These are phyloP conservation scores for Cyrtonyx montezumae DNA, from an alignment of 2,113 vertebrate genomes.

Conservation along the genomic window DNA sequence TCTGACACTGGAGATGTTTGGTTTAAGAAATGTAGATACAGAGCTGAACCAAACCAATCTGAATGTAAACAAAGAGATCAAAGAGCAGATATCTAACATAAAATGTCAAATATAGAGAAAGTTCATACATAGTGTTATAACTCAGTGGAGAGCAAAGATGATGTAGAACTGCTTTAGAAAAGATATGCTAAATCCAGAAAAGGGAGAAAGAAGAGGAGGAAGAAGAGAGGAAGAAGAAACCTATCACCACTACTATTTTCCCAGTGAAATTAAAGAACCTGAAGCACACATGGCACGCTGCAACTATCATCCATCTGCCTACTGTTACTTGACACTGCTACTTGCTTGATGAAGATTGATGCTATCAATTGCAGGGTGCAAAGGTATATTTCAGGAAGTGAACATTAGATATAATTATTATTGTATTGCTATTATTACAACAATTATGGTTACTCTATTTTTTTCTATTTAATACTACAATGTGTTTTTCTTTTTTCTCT, in stretches of 20 bases:
- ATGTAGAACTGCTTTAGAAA: background rate
- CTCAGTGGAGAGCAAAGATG: accelerated
- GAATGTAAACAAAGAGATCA: background rate
- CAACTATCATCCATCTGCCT: background rate
- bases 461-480: background rate
- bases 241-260: background rate
- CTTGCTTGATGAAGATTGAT: background rate
- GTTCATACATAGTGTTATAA: background rate
- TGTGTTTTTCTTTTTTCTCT: too few species aligned
- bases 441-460: background rate
- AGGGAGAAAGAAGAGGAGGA: background rate
- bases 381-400: background rate
- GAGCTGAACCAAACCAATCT: background rate
- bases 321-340: accelerated
- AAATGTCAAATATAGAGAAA: background rate
- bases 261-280: background rate
- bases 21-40: background rate
- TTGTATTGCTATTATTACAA: background rate
- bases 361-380: background rate
- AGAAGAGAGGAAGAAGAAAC: background rate
- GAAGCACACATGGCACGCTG: background rate
- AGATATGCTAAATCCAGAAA: background rate
- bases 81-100: background rate
- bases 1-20: background rate
- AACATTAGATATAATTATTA: background rate